Percentiles rank a stretch among this genome's conserved stretches.
Evolutionary conservation across 2,113 vertebrate species (phyloP).

Genomic region (Campylorhamphus procurvoides): DNA sequence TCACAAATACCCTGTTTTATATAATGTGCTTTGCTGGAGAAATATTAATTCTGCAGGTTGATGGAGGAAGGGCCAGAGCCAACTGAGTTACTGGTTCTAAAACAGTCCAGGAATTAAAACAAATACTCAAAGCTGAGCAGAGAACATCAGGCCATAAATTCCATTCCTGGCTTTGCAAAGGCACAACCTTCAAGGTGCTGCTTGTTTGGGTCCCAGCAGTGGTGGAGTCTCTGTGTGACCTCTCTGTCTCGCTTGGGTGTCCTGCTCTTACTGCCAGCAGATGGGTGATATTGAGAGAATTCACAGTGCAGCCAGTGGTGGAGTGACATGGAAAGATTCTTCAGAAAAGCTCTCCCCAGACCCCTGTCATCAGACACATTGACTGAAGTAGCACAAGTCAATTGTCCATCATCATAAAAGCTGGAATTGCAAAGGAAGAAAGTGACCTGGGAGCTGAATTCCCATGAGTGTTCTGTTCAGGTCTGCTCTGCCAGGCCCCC

Average conservation of each 20-base stretch:
- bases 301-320: too few species aligned
- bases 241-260: background rate
- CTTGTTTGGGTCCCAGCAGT: background rate
- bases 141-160: background rate
- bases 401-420: too few species aligned
- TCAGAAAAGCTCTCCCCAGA: too few species aligned
- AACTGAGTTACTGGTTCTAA: background rate
- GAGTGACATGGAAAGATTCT: too few species aligned
- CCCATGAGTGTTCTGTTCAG: too few species aligned
- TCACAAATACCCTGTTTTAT: background rate
- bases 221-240: accelerated
- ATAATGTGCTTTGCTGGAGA: background rate
- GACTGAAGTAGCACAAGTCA: too few species aligned
- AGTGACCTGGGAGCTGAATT: too few species aligned
- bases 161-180: background rate
- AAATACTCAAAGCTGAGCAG: background rate
- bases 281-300: too few species aligned
- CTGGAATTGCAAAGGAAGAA: too few species aligned
- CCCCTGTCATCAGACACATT: too few species aligned
- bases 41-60: background rate
- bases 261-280: too few species aligned
- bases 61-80: background rate
- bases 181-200: background rate
- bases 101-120: background rate
- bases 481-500: too few species aligned